These are phyloP conservation scores for Drosophila bunnanda DNA, from an alignment of 2,888 invertebrate species.

Conservation along the genomic window DNA sequence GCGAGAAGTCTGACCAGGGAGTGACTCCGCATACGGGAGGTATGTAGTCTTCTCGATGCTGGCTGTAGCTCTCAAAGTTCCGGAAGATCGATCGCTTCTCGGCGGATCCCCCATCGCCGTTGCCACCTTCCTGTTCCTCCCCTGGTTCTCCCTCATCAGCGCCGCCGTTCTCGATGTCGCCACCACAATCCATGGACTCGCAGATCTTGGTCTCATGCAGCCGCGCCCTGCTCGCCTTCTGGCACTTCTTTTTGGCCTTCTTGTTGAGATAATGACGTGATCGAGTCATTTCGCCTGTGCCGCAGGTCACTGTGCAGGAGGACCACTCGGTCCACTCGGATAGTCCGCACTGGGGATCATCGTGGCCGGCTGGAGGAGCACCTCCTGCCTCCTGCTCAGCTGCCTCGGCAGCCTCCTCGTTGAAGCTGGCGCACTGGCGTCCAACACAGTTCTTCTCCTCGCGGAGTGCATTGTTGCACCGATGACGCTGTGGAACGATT, in stretches of 20 bases:
- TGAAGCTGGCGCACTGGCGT: constrained; percentile 77
- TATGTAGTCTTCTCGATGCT: constrained; percentile 78
- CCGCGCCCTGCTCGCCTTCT: constrained; percentile 82
- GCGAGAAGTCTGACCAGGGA: constrained; percentile 92
- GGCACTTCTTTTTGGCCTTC: constrained; percentile 88
- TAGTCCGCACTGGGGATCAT: constrained; percentile 88
- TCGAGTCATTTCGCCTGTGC: constrained; percentile 89
- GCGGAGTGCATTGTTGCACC: constrained; percentile 79
- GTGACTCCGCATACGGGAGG: constrained; percentile 87
- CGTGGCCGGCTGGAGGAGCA: constrained; percentile 78
- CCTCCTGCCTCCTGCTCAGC: constrained; percentile 58
- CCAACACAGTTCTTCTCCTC: constrained; percentile 85
- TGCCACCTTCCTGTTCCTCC: constrained; percentile 48
- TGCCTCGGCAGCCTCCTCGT: constrained; percentile 70
- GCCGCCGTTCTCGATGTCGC: constrained; percentile 73
- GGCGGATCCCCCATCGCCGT: constrained; percentile 54
- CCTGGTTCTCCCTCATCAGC: constrained; percentile 33
- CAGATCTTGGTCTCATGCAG: constrained; percentile 86
- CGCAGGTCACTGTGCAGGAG: constrained; percentile 90
- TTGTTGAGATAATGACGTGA: constrained; percentile 88
- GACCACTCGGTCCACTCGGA: constrained; percentile 92
- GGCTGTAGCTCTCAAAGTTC: constrained; percentile 79
- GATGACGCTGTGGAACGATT: constrained; percentile 55
- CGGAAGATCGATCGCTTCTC: constrained; percentile 72
- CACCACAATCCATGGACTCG: constrained; percentile 82